Evolutionary conservation across 2,888 invertebrate genomes (phyloP), one percentile per base, ranked within the genome.

Genomic region (Heteromurus nitidus): DNA sequence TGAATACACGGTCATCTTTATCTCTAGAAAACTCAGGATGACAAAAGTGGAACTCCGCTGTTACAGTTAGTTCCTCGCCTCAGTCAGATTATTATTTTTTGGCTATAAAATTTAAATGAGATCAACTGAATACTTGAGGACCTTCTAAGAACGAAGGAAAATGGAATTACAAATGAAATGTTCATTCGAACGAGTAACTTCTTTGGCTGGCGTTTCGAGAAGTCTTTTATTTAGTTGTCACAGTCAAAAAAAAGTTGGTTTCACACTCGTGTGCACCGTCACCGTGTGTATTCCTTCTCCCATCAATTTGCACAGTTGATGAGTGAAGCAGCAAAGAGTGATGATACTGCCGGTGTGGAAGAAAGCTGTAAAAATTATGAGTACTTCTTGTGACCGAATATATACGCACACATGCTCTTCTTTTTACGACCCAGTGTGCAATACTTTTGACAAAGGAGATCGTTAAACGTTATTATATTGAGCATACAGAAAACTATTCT

Each of bases 121-220:
- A 22, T 18, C 65, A 65, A 65, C 62, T 70, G 53, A 22, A 62
- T 13, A 50, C 44, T 72, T 16, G 72, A 42, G n/a, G 47, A 3
- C 26, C 18, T 70, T 60, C 18, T 44, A 62, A 47, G 5, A 22
- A 28, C 28, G 1, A 30, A 42, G 44, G 58, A 75, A 75, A 55
- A 74, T 74, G 20, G 65, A 74, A 74, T 53, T 20, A 36, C 44
- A 75, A 65, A 58, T 65, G 28, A 75, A 75, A 67, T 73, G 62
- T 62, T 73, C 70, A n/a, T 47, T 11, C n/a, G 47, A 47, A 31
- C 1, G 60, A 50, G 55, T 9, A 44, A 3, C 2, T 44, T 9
- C 16, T 13, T 44, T n/a, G 47, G 16, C 1, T 50, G 18, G n/a
- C 20, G 2, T 20, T 16, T 2, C 11, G 26, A 55, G 55, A 55